phyloP scores from a whole-genome alignment of 2,797 vertebrate genomes.

The Xenentodon cancila region DNA sequence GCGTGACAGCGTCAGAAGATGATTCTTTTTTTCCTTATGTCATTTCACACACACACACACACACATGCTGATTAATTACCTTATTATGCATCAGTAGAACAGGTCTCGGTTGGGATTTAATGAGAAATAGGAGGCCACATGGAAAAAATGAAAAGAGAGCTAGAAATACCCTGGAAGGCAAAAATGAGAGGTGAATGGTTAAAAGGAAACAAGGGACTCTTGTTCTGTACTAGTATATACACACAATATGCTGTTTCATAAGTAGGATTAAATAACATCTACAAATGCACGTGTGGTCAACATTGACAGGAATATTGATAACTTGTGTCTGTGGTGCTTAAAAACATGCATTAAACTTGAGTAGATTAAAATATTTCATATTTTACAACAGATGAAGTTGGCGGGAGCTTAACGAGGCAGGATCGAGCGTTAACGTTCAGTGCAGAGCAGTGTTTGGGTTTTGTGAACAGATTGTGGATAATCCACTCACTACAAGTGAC shows the following conservation, averaged over 20 bases:
- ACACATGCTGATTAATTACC: slow-evolving; percentile 12
- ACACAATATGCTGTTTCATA: no score
- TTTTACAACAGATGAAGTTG: neutral
- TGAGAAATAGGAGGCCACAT: no score
- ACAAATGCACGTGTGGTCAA: no score
- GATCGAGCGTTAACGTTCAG: neutral
- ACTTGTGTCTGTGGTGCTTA: neutral
- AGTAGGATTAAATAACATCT: no score
- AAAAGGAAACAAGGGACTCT: neutral
- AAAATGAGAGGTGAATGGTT: neutral
- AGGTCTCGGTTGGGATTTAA: slow-evolving; percentile 13
- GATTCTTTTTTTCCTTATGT: slow-evolving; percentile 12
- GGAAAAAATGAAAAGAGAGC: slow-evolving; percentile 1
- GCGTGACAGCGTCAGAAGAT: slow-evolving; percentile 34
- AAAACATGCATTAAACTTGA: slow-evolving; percentile 1
- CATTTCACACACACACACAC: slow-evolving; percentile 17
- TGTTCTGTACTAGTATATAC: neutral
- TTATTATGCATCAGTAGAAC: slow-evolving; percentile 42
- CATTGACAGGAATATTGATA: neutral
- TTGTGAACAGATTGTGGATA: neutral
- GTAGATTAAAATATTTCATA: neutral
- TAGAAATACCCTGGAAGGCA: slow-evolving; percentile 4
- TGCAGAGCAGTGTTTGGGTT: no score
- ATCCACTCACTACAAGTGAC: neutral
- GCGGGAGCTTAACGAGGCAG: neutral